Evolutionary conservation across 2,888 invertebrate species (phyloP), one percentile per base, ranked within the genome.

Genomic region (Phorcus lineatus): DNA sequence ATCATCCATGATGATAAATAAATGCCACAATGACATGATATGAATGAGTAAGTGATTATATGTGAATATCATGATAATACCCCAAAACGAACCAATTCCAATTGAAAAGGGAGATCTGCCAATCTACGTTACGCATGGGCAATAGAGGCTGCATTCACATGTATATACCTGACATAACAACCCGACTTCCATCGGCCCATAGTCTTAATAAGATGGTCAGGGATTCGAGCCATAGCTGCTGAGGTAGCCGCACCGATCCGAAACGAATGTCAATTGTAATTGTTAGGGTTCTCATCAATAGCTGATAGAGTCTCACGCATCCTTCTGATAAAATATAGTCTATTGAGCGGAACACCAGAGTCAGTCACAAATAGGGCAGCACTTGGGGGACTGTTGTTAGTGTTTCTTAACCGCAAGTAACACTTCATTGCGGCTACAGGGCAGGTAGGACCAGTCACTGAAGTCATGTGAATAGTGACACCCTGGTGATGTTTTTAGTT

Each of bases 391-490:
- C 9, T 66, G 19, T 2, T n/a, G 17, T 7, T 57, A 6, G 24
- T 6, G 24, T 1, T 67, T 9, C 16, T 2, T 6, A 6, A 1
- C 16, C 7, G 6, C 11, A 52, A 28, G 52, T 17, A 76, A 78
- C 31, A 79, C 75, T 67, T 79, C 77, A 6, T 79, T 79, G 79
- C 81, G 74, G 24, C 74, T 2, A 36, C 52, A 47, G 70, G 77
- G 28, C 75, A 79, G 2, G 81, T 79, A 40, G 53, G 31, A 7
- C 36, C 22, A 13, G 24, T 62, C 19, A 54, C 62, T 67, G 24
- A 2, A 4, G 22, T 36, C 13, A 81, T 52, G 22, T 70, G 52
- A 19, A 76, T 31, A n/a, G 55, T 11, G 7, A 19, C 36, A 4
- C 36, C 36, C 7, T 36, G 2, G 7, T 7, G 36, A 36, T 4